phyloP scores from a whole-genome alignment of 2,888 invertebrate genomes.

The Epicampocera succincta region DNA sequence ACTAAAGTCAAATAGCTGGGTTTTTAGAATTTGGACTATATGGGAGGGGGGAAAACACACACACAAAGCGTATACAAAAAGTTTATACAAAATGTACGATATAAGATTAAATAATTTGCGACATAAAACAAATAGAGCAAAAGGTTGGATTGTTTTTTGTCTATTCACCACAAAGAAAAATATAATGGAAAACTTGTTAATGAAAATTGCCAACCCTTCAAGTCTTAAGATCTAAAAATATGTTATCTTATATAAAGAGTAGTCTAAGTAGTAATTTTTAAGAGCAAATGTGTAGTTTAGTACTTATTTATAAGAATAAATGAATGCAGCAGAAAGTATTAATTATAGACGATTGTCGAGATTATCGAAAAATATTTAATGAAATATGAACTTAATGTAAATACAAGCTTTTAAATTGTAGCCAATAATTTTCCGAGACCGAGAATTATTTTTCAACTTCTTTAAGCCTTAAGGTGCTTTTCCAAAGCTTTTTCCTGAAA shows the following conservation, averaged over 20 bases:
- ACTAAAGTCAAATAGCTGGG: not conserved
- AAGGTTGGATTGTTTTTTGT: not conserved
- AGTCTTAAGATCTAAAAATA: not conserved
- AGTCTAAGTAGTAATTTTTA: no score
- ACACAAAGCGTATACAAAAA: not conserved
- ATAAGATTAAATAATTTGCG: not conserved
- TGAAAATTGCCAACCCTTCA: not conserved
- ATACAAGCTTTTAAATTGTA: no score
- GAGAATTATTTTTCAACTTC: no score
- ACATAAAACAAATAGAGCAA: not conserved
- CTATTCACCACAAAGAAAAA: not conserved
- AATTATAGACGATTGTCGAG: no score
- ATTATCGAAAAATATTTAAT: no score
- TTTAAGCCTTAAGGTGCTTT: not conserved
- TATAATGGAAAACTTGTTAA: not conserved
- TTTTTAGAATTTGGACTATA: not conserved
- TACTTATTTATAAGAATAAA: no score
- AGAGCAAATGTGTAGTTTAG: no score
- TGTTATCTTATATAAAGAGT: no score
- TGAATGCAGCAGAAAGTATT: no score
- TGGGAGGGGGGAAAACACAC: not conserved
- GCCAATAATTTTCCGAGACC: not conserved
- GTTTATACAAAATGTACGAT: not conserved
- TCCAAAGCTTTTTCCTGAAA: no score
- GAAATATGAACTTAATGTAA: no score